These are phyloP conservation scores for Piscicola geometra DNA, from an alignment of 2,888 invertebrate genomes.

Conservation along the genomic window DNA sequence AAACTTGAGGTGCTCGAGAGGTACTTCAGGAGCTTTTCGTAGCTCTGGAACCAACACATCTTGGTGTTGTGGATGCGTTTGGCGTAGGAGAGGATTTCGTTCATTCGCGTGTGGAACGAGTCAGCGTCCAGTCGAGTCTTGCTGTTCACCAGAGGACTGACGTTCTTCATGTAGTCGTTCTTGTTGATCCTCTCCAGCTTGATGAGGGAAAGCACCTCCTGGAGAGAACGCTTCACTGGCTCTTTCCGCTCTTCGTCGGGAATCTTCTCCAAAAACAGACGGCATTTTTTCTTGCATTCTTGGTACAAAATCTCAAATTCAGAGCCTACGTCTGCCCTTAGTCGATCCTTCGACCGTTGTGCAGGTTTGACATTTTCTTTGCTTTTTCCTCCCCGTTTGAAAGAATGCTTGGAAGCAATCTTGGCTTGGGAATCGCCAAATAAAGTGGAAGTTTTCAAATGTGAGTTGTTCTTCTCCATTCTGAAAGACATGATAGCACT, in stretches of 20 bases:
- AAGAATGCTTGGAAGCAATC: too few species aligned
- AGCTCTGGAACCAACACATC: background rate
- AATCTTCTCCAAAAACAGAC: background rate
- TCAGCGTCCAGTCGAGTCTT: background rate
- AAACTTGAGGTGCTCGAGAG: background rate
- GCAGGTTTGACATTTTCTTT: too few species aligned
- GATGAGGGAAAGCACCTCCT: background rate
- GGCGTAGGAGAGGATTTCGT: background rate
- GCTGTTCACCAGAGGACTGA: background rate
- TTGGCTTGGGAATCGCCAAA: too few species aligned
- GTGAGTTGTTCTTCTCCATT: too few species aligned
- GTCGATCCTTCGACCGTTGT: too few species aligned
- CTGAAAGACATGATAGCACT: too few species aligned
- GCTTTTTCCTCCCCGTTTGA: too few species aligned
- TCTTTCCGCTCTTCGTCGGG: background rate
- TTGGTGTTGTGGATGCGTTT: conserved; percentile 2
- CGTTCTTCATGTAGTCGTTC: background rate
- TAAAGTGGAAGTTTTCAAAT: too few species aligned
- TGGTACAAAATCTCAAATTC: background rate
- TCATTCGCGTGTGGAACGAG: background rate
- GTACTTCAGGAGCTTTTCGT: background rate
- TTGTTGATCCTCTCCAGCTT: background rate
- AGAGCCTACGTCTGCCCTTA: background rate
- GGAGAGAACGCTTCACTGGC: background rate
- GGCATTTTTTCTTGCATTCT: background rate